phyloP scores from a whole-genome alignment of 2,113 vertebrate species.

The Apus apus region DNA sequence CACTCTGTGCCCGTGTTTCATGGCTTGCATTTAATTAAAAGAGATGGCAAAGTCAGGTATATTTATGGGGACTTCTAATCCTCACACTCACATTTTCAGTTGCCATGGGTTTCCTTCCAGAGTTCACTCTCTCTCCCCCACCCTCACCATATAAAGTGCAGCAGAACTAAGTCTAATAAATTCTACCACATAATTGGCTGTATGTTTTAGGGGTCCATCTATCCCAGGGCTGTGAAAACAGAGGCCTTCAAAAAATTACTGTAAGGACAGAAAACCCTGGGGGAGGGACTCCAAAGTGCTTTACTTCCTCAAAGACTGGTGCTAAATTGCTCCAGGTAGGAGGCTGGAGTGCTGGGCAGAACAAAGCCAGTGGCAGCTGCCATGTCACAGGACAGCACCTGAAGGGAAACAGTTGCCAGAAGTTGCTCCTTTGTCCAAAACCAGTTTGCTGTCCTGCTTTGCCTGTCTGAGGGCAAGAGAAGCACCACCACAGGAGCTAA shows the following conservation, averaged over 20 bases:
- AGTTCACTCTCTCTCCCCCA: neutral
- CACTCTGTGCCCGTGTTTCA: conserved; percentile 3
- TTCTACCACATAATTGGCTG: conserved; percentile 6
- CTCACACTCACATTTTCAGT: conserved; percentile 9
- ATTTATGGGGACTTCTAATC: conserved; percentile 46
- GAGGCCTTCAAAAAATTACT: neutral
- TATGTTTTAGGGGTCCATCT: conserved; percentile 4
- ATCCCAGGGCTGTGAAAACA: neutral
- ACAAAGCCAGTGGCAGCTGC: neutral
- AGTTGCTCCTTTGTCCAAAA: neutral
- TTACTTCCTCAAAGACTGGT: neutral
- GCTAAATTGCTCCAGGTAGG: neutral
- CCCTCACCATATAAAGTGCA: neutral
- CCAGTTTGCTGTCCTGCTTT: neutral
- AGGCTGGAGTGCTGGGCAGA: neutral
- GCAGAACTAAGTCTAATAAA: conserved; percentile 31
- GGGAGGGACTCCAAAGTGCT: neutral
- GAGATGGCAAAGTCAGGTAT: conserved; percentile 49
- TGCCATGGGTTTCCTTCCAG: conserved; percentile 49
- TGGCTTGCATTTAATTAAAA: conserved; percentile 43
- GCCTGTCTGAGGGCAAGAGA: neutral
- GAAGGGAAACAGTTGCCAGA: neutral
- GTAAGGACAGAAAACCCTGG: neutral
- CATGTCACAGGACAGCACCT: neutral
- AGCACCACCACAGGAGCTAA: too few relatives aligned